Base-by-base conservation (phyloP, 1,140 invertebrate species). In the Papilio xuthus region DNA sequence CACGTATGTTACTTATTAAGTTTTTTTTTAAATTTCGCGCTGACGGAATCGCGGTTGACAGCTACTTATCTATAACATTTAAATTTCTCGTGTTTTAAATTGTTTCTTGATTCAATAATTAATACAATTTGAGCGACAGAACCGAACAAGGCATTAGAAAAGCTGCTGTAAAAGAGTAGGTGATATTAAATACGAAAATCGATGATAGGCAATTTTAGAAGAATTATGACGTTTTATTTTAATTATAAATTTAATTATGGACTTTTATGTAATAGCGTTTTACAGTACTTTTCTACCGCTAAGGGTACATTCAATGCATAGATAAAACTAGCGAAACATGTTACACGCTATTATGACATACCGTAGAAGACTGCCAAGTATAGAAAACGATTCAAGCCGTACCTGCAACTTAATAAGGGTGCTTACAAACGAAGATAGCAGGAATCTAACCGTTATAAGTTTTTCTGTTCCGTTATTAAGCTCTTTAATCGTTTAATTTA, bases 321-420 rank as follows among this genome's bases (percentile, higher is more conserved):
- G 20, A 56, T 74, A 53, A 53, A 53, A 74, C 42, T 50, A 56
- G 72, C 72, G 72, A 74, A 74, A 74, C 72, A 74, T 74, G 72
- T 74, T 74, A 74, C 44, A 74, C 42, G 47, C 72, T 53, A 74
- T 74, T 74, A 74, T 74, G 72, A 74, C 47, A 74, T 74, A 47
- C 72, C 72, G 72, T 74, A 53, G 44, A 74, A 53, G 72, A 47
- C 47, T 74, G 42, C 72, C 42, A 74, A 56, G 72, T 67, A 67
- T 67, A 28, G 60, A 67, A 67, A 67, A 28, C 60, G 44, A 50
- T 74, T 74, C 72, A 44, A 74, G 72, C 26, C 72, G 60, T 67
- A 67, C 47, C 26, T 53, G 23, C 9, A 74, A 74, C 42, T 50
- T 50, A 74, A 32, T 53, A 74, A 74, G 72, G 72, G 72, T 67